Evolutionary conservation across 2,113 vertebrate genomes (phyloP).

Genomic region (Plestiodon gilberti): DNA sequence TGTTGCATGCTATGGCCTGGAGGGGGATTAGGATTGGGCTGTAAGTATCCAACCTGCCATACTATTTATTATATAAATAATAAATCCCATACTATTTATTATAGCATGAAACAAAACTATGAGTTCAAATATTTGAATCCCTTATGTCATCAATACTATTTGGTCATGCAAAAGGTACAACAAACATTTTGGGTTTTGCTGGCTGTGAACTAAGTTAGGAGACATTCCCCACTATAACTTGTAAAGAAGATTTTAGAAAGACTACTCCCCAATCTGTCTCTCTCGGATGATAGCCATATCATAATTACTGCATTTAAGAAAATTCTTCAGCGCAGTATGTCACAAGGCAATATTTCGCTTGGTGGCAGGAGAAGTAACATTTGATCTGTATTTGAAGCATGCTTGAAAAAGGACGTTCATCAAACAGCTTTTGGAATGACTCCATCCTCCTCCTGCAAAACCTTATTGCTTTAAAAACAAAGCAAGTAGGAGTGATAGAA

Average conservation of each 20-base stretch:
- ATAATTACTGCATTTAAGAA: neutral
- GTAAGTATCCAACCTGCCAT: too few species aligned
- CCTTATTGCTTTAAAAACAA: slow-evolving; percentile 35
- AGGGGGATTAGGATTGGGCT: too few species aligned
- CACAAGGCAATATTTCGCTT: slow-evolving; percentile 22
- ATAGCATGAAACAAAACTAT: neutral
- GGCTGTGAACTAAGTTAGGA: neutral
- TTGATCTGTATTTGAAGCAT: slow-evolving; percentile 56
- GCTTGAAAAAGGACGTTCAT: slow-evolving; percentile 42
- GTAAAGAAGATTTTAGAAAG: slow-evolving; percentile 7
- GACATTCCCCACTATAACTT: slow-evolving; percentile 16
- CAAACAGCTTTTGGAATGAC: slow-evolving; percentile 58
- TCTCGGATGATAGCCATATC: neutral
- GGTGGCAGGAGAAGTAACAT: slow-evolving; percentile 28
- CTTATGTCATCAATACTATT: neutral
- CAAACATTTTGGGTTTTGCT: slow-evolving; percentile 32
- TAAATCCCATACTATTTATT: neutral
- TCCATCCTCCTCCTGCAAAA: slow-evolving; percentile 51
- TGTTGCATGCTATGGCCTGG: too few species aligned
- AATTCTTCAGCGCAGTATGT: neutral
- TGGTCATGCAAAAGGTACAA: neutral
- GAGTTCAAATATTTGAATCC: neutral
- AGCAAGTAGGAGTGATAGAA: slow-evolving; percentile 46
- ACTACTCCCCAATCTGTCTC: slow-evolving; percentile 31
- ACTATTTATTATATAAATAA: neutral